phyloP scores from a whole-genome alignment of 2,113 vertebrate species.

The Lycocorax pyrrhopterus region DNA sequence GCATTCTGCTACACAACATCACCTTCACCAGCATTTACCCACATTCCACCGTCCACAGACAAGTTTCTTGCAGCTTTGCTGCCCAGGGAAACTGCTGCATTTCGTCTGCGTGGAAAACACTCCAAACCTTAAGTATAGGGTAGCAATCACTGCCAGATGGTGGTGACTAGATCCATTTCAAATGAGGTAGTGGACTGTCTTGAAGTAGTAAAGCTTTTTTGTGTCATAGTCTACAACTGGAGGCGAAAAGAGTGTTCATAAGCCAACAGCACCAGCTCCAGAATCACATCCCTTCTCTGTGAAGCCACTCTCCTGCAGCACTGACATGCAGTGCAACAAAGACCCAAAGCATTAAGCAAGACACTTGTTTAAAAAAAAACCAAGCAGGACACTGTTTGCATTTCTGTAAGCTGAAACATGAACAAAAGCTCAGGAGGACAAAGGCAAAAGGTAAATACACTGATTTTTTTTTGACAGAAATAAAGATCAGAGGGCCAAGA shows the following conservation, averaged over 20 bases:
- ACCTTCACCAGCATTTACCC: neutral
- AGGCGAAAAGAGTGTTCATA: neutral
- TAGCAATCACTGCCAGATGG: neutral
- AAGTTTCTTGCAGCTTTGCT: neutral
- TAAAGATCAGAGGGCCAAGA: neutral
- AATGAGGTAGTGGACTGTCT: neutral
- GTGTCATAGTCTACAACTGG: neutral
- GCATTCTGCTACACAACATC: neutral
- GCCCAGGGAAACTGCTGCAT: neutral
- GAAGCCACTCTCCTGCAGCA: neutral
- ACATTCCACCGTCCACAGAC: neutral
- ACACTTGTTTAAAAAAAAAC: neutral
- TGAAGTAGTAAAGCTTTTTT: neutral
- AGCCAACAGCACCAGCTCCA: neutral
- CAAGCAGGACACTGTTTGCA: neutral
- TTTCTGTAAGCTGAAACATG: neutral
- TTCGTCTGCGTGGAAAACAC: neutral
- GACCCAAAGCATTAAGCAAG: neutral
- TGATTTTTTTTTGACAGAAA: neutral
- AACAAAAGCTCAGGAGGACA: neutral
- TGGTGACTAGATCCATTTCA: neutral
- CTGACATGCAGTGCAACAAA: neutral
- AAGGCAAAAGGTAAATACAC: neutral
- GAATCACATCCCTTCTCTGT: neutral
- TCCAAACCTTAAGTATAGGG: neutral